Evolutionary conservation across 2,797 vertebrate genomes (phyloP).

Genomic region (Siniperca scherzeri): DNA sequence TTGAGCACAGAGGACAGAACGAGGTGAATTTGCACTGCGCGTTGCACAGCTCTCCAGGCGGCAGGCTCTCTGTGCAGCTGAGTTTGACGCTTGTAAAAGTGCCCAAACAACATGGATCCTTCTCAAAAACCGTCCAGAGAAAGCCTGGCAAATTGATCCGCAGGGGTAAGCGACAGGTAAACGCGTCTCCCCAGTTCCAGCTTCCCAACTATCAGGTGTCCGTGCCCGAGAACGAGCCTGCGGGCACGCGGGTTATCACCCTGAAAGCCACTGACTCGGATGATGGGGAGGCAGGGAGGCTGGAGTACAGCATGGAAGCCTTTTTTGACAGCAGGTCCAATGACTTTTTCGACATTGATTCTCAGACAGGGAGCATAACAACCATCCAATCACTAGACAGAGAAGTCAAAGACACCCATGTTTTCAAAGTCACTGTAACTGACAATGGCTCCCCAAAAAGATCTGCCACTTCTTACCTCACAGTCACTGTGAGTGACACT

Average conservation of each 20-base stretch:
- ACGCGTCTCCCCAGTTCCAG: constrained; percentile 91
- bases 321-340: constrained; percentile 93
- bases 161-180: constrained; percentile 84
- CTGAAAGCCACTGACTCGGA: constrained; percentile 93
- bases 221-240: constrained; percentile 94
- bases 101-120: constrained; percentile 19
- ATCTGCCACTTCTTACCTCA: constrained; percentile 90
- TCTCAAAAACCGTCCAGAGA: constrained; percentile 19
- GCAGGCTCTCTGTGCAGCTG: constrained; percentile 69
- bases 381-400: constrained; percentile 91
- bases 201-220: constrained; percentile 95
- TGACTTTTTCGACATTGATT: constrained; percentile 91
- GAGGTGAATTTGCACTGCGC: constrained; percentile 73
- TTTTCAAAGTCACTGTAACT: constrained; percentile 92
- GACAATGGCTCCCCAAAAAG: constrained; percentile 90
- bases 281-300: constrained; percentile 92
- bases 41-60: constrained; percentile 58
- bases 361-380: constrained; percentile 89
- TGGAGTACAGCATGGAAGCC: constrained; percentile 94
- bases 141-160: constrained; percentile 34
- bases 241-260: constrained; percentile 91
- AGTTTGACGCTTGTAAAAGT: constrained; percentile 62
- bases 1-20: constrained; percentile 39
- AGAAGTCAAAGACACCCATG: constrained; percentile 95
- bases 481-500: constrained; percentile 95